Evolutionary conservation across 2,113 vertebrate species (phyloP), one percentile per base, ranked within the genome.

Genomic region (Lagopus leucura): DNA sequence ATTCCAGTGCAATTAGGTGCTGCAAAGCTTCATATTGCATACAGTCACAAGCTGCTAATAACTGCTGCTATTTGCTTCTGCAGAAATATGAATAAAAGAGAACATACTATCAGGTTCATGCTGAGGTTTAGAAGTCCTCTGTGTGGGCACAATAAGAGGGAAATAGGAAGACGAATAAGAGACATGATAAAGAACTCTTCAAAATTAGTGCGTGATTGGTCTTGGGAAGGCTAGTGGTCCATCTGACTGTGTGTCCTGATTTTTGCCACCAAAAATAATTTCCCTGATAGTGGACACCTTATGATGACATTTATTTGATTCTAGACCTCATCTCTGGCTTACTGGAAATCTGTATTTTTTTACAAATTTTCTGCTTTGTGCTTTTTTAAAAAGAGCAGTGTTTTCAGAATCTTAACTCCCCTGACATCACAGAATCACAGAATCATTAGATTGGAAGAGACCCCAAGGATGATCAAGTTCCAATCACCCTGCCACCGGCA

Each of bases 41-140:
- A 86, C 73, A 69, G 86, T 52, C 77, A 57, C 70, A 89, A 82
- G 66, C 48, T 71, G 66, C 52, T 90, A 92, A 84, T 72, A 86
- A 74, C 73, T 88, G 48, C 48, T 64, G 80, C 40, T 64, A 88
- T 63, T 69, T 85, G 73, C 57, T 86, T 78, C 70, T 0, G 0
- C 40, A 75, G 73, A 92, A 94, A 92, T 18, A 45, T 8, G 55
- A 54, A 86, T 78, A 90, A 92, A 95, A 96, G 43, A 78, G 48
- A 94, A 82, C 70, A 95, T 88, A 86, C 82, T 54, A 74, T 82
- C 83, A 90, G 54, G 7, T 81, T 94, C 40, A 0, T 93, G 83
- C 92, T 92, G 88, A 87, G 94, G 65, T 90, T 93, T 84, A 89
- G 73, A 90, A 86, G 86, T 87, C 83, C 30, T 84, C 86, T 24